Evolutionary conservation across 2,888 invertebrate genomes (phyloP).

Genomic region (Drosophila paracracens): DNA sequence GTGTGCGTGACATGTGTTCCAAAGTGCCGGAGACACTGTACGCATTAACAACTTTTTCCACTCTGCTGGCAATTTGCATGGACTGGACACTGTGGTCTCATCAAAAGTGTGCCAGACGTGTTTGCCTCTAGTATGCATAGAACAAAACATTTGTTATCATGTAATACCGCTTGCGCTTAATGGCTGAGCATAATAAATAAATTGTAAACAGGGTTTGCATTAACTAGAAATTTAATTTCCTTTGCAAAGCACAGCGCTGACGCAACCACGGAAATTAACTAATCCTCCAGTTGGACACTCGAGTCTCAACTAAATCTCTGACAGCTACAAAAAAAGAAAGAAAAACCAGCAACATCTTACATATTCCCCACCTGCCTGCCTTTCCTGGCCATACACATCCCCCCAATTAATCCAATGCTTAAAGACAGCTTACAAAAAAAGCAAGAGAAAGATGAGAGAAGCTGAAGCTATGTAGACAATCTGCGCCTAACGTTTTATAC

Average conservation of each 20-base stretch:
- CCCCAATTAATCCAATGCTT: slow-evolving; percentile 72
- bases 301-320: slow-evolving; percentile 9
- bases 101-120: slow-evolving; percentile 48
- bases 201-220: not conserved
- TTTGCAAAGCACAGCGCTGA: not conserved
- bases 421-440: slow-evolving; percentile 27
- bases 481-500: slow-evolving; percentile 57
- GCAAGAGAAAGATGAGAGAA: not conserved
- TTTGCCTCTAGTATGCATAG: not conserved
- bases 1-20: slow-evolving; percentile 75
- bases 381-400: slow-evolving; percentile 47
- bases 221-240: not conserved
- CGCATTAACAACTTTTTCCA: slow-evolving; percentile 30
- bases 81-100: slow-evolving; percentile 6
- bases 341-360: slow-evolving; percentile 1
- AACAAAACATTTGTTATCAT: not conserved
- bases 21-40: slow-evolving; percentile 39
- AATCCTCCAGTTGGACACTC: slow-evolving; percentile 6
- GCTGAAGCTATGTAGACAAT: slow-evolving; percentile 28
- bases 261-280: not conserved
- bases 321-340: not conserved
- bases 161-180: not conserved
- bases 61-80: slow-evolving; percentile 16
- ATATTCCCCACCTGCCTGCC: slow-evolving; percentile 20
- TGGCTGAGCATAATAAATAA: not conserved